Evolutionary conservation across 2,113 vertebrate genomes (phyloP).

Genomic region (Carlito syrichta): DNA sequence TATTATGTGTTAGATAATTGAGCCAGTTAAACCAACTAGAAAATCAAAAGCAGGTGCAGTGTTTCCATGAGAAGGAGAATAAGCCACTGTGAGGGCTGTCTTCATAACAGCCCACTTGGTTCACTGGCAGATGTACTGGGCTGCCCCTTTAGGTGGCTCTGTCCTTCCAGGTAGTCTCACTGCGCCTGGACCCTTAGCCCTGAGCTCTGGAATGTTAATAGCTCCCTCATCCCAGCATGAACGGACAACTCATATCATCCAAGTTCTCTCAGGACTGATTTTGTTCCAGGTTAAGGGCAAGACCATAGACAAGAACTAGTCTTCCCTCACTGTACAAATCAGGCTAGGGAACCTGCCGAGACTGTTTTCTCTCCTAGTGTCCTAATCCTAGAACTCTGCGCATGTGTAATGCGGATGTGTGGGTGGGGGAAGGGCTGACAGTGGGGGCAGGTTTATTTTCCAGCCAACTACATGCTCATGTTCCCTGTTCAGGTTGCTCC

Average conservation of each 20-base stretch:
- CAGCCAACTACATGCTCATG: background rate
- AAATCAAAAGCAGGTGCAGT: background rate
- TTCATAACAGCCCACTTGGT: background rate
- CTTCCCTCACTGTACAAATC: background rate
- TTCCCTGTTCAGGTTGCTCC: background rate
- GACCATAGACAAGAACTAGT: background rate
- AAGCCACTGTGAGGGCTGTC: background rate
- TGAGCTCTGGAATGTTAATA: background rate
- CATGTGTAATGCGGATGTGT: background rate
- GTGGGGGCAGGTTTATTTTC: background rate
- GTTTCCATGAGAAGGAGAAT: background rate
- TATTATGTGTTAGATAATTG: background rate
- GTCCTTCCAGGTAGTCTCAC: background rate
- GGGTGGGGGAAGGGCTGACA: background rate
- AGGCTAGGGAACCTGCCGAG: background rate
- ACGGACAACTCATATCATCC: background rate
- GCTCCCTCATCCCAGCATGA: background rate
- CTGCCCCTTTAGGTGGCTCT: background rate
- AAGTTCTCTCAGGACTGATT: background rate
- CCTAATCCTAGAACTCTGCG: background rate
- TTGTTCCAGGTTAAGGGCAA: background rate
- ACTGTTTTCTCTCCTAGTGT: background rate
- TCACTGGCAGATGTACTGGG: background rate
- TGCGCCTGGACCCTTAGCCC: background rate
- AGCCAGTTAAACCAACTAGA: background rate